phyloP scores from a whole-genome alignment of 2,113 vertebrate species.

The Egretta garzetta region DNA sequence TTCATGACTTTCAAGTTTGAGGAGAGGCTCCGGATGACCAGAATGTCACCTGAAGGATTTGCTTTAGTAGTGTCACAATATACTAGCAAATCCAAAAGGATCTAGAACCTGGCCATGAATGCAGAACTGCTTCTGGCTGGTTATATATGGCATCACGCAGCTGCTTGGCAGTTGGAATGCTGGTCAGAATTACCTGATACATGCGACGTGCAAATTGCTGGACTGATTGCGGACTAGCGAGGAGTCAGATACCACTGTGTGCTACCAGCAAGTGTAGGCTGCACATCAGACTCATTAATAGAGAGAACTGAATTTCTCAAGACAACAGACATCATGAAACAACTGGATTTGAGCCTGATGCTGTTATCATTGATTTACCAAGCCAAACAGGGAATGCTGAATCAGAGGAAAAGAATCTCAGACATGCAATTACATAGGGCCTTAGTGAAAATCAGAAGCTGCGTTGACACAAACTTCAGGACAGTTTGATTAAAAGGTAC shows the following conservation, averaged over 20 bases:
- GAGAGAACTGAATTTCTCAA: neutral
- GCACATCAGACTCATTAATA: neutral
- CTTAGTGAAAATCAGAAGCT: neutral
- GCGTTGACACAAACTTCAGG: neutral
- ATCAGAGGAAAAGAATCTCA: neutral
- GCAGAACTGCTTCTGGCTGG: neutral
- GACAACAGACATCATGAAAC: neutral
- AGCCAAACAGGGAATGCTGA: neutral
- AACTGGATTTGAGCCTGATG: neutral
- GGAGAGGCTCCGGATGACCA: neutral
- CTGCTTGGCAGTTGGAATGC: neutral
- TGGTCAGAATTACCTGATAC: neutral
- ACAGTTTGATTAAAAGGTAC: neutral
- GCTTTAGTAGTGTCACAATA: neutral
- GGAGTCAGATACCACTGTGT: neutral
- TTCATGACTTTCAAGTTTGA: neutral
- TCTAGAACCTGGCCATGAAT: neutral
- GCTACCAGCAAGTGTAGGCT: neutral
- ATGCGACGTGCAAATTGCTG: neutral
- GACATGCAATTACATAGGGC: neutral
- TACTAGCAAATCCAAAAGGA: neutral
- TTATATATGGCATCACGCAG: rapidly evolving
- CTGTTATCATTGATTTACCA: neutral
- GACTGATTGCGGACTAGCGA: rapidly evolving
- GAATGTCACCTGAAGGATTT: neutral